A percentile compares a stretch with the other conserved stretches of the same genome.
Conservation (phyloP, 92 coral and sea anemone species). For the Umimayanthus chanpuru region DNA sequence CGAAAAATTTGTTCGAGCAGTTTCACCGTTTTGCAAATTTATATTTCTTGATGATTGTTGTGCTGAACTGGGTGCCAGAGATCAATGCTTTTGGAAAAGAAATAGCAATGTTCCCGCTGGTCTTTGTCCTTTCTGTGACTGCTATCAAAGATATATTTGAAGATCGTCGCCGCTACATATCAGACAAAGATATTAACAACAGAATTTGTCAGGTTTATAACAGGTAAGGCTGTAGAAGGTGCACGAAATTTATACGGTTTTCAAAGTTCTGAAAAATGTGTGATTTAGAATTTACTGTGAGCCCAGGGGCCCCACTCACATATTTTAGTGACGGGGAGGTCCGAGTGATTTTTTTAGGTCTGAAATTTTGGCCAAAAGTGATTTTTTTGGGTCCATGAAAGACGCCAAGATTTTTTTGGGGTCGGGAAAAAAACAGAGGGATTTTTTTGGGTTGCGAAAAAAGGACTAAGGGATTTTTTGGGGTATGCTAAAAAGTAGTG, state of each 20-base stretch:
- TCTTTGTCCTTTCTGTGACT: slow-evolving; percentile 90
- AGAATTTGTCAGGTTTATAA: slow-evolving; percentile 82
- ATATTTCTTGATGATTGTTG: slow-evolving; percentile 84
- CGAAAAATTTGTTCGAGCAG: slow-evolving; percentile 98
- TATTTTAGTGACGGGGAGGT: too few relatives aligned
- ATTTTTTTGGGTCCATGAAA: too few relatives aligned
- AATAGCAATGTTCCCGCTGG: slow-evolving; percentile 90
- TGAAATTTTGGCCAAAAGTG: too few relatives aligned
- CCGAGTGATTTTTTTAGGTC: too few relatives aligned
- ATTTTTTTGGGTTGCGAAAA: too few relatives aligned
- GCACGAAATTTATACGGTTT: not conserved
- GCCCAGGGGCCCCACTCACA: too few relatives aligned
- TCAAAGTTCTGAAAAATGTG: slow-evolving; percentile 1
- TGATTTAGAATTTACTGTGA: too few relatives aligned
- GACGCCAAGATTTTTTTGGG: too few relatives aligned
- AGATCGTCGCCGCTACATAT: slow-evolving; percentile 90
- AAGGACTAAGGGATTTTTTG: too few relatives aligned
- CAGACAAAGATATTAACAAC: slow-evolving; percentile 90
- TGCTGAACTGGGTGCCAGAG: slow-evolving; percentile 96
- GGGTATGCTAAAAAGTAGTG: too few relatives aligned
- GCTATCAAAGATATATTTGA: slow-evolving; percentile 94
- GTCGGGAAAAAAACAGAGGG: too few relatives aligned
- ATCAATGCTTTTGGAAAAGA: slow-evolving; percentile 95
- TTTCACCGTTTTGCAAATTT: slow-evolving; percentile 99
- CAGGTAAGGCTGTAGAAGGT: slow-evolving; percentile 56